Base-by-base conservation (phyloP, 2,888 invertebrate genomes). In the Byasa hedistus region DNA sequence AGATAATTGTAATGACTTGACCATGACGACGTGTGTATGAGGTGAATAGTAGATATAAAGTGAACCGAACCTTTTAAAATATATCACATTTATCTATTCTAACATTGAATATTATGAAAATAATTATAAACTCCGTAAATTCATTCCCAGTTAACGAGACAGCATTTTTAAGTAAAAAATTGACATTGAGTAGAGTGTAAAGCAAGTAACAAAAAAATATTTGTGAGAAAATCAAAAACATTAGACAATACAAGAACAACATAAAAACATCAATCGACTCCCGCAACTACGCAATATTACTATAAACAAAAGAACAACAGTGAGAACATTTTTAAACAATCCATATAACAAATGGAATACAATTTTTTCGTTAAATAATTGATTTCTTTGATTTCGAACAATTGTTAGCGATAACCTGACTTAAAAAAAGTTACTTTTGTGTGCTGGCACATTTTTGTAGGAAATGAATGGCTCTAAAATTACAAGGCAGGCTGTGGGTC, bases 401-500 rank as follows among this genome's bases (percentile, higher is more conserved):
- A 36, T 57, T 57, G 51, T 23, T 21, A n/a, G 19, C 52, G 52
- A 61, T 54, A 64, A 54, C 24, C 36, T 52, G 36, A 39, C 24
- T 23, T 44, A 17, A 44, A 44, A 44, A 44, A 10, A 10, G 10
- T 15, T 44, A 15, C 15, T 44, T 15, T 44, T 44, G 44, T 44
- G 52, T 52, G 52, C 52, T 1, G 21, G 12, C n/a, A 52, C 58
- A 27, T 51, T 64, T 64, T 57, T 57, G n/a, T 57, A 39, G 8
- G 39, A 58, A 59, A 59, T 63, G 58, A 63, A 59, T 59, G 63
- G n/a, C 48, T 55, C 19, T 58, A 56, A 58, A 66, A 66, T 67
- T 59, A 51, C 39, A 67, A 59, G 23, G 58, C 61, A 68, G 67
- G 61, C 65, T 62, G 65, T 55, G 75, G 75, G 77, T 73, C 78